Conservation (phyloP, 2,888 invertebrate species). For the Seira sanloemensis region DNA sequence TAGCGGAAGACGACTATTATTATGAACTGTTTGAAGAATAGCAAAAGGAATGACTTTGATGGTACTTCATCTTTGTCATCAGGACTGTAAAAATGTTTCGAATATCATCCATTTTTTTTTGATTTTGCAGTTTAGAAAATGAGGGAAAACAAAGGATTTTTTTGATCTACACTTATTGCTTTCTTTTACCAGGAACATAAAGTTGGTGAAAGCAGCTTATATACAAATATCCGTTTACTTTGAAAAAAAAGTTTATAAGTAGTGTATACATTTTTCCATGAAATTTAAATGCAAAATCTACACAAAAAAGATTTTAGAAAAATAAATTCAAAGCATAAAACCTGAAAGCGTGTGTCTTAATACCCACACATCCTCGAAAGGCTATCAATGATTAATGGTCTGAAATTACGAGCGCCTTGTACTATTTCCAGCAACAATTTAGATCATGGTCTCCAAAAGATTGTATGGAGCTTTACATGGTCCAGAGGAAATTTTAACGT, state of each 20-base stretch:
- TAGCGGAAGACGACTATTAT: slow-evolving; percentile 56
- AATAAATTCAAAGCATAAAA: slow-evolving; percentile 30
- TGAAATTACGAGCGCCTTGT: slow-evolving; percentile 24
- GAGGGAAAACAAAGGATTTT: background rate
- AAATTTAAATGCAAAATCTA: slow-evolving; percentile 10
- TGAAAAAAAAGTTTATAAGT: background rate
- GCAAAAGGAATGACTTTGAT: slow-evolving; percentile 51
- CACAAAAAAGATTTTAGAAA: slow-evolving; percentile 33
- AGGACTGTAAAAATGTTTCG: slow-evolving; percentile 22
- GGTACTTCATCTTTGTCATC: slow-evolving; percentile 62
- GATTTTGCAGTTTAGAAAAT: background rate
- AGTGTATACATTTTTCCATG: background rate
- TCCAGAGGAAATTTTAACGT: background rate
- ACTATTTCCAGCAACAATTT: background rate
- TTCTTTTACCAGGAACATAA: background rate
- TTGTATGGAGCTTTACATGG: background rate
- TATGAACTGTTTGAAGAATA: slow-evolving; percentile 47
- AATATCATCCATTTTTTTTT: slow-evolving; percentile 32
- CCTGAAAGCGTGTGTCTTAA: background rate
- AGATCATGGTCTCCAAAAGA: background rate
- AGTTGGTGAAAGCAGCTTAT: background rate
- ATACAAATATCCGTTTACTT: background rate
- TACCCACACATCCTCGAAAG: background rate
- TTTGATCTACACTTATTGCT: background rate
- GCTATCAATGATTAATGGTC: slow-evolving; percentile 51